Evolutionary conservation across 2,888 invertebrate genomes (phyloP).

Genomic region (Tenthredo mesomela): DNA sequence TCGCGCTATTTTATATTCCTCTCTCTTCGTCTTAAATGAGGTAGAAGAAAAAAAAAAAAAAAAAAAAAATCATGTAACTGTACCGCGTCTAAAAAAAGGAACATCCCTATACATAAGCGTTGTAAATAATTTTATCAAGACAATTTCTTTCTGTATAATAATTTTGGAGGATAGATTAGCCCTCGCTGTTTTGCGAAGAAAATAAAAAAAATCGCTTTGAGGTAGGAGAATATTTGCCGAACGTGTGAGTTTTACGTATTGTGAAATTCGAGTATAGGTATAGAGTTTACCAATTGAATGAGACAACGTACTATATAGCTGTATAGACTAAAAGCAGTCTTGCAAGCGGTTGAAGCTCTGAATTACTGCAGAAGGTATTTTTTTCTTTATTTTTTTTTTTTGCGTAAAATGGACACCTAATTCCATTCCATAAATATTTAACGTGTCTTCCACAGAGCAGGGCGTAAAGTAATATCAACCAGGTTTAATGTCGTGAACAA

Average conservation of each 20-base stretch:
- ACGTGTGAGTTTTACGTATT: neutral
- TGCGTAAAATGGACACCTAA: neutral
- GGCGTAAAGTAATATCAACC: neutral
- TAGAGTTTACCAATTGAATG: neutral
- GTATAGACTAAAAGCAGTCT: neutral
- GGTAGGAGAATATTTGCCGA: neutral
- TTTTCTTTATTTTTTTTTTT: neutral
- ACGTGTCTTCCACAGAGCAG: neutral
- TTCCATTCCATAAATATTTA: conserved; percentile 7
- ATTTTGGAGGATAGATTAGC: neutral
- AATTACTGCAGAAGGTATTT: neutral
- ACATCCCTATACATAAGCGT: neutral
- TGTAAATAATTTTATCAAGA: neutral
- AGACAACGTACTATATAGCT: no score
- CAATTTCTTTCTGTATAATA: neutral
- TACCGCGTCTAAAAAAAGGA: no score
- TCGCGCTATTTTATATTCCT: no score
- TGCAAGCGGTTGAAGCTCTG: neutral
- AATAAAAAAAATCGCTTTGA: neutral
- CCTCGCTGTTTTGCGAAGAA: neutral
- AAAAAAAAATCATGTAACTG: no score
- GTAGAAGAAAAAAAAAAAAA: no score
- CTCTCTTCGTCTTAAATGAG: no score
- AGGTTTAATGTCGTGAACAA: conserved; percentile 12
- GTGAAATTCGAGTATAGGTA: neutral